Conservation (phyloP, 1,140 invertebrate species). For the Agrypnia vestita region DNA sequence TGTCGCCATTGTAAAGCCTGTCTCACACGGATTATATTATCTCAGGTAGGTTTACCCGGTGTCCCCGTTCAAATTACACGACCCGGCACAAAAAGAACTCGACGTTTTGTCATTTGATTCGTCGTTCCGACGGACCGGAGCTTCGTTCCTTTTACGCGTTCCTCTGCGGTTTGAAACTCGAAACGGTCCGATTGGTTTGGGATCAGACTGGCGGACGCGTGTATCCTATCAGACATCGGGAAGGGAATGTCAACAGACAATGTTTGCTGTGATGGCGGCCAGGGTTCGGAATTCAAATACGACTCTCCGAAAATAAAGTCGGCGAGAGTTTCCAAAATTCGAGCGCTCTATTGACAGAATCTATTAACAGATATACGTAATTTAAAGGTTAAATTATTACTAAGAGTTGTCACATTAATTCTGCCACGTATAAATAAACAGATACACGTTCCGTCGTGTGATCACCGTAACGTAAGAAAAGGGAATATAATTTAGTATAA, state of each 20-base stretch:
- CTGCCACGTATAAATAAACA: no score
- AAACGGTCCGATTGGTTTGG: slow-evolving; percentile 30
- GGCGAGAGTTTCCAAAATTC: no score
- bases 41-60: slow-evolving; percentile 6
- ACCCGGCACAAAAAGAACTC: neutral
- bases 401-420: no score
- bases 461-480: no score
- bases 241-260: slow-evolving; percentile 26
- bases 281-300: slow-evolving; percentile 12
- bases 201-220: slow-evolving; percentile 32
- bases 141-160: slow-evolving; percentile 22
- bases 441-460: no score
- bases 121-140: neutral
- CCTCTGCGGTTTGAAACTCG: slow-evolving; percentile 32
- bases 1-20: neutral
- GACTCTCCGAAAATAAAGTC: neutral
- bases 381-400: no score
- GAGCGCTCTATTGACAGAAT: no score
- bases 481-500: no score
- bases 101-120: no score
- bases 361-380: no score
- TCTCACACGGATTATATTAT: slow-evolving; percentile 27
- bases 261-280: slow-evolving; percentile 3
- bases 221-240: slow-evolving; percentile 34
- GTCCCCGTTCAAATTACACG: slow-evolving; percentile 23